phyloP scores from a whole-genome alignment of 2,888 invertebrate species.

The Chaitophorus viminalis region DNA sequence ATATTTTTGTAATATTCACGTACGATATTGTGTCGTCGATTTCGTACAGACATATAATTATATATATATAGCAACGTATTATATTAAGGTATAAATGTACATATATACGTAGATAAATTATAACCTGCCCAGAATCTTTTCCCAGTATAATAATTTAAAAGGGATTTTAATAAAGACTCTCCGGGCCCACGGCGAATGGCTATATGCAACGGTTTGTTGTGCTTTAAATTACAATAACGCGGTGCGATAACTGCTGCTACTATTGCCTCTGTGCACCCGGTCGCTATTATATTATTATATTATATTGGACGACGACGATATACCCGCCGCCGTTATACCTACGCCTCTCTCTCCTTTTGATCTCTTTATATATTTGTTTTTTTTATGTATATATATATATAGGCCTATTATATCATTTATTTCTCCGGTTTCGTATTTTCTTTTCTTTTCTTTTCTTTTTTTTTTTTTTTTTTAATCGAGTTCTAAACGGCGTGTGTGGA shows the following conservation, averaged over 20 bases:
- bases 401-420: not conserved
- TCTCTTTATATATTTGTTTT: conserved; percentile 33
- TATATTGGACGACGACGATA: not conserved
- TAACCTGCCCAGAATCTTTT: not conserved
- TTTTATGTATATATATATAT: not conserved
- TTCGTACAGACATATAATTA: not conserved
- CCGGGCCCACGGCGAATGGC: not conserved
- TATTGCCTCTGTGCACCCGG: not conserved
- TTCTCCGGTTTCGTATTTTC: too few relatives aligned
- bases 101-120: not conserved
- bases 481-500: conserved; percentile 56
- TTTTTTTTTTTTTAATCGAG: conserved; percentile 48
- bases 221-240: conserved; percentile 56
- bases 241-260: not conserved
- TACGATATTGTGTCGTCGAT: not conserved
- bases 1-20: not conserved
- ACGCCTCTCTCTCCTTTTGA: conserved; percentile 35
- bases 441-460: not conserved
- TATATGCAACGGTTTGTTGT: conserved; percentile 53
- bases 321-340: not conserved
- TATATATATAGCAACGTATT: too few relatives aligned
- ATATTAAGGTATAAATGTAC: too few relatives aligned
- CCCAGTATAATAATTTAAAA: conserved; percentile 45
- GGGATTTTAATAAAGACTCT: conserved; percentile 57
- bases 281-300: conserved; percentile 10